These are phyloP conservation scores for Plebejus argus DNA, from an alignment of 2,888 invertebrate genomes.

Conservation along the genomic window DNA sequence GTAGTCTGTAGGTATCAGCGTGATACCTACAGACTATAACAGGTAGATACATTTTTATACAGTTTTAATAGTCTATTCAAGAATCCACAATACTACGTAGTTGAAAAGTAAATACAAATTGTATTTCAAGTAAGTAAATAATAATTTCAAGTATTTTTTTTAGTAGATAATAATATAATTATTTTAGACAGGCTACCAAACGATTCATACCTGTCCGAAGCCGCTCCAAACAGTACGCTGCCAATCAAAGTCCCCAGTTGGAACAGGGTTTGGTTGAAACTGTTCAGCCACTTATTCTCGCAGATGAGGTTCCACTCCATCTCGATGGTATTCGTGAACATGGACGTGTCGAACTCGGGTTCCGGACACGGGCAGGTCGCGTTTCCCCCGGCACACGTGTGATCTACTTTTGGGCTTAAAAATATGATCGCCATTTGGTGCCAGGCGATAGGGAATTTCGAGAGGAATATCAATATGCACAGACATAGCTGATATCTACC, in stretches of 20 bases:
- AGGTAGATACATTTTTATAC: no score
- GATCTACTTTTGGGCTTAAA: conserved; percentile 67
- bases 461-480: conserved; percentile 61
- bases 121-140: background rate
- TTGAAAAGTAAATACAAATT: background rate
- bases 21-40: no score
- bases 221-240: conserved; percentile 86
- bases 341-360: conserved; percentile 82
- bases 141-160: background rate
- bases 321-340: conserved; percentile 86
- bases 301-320: conserved; percentile 90
- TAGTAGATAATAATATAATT: no score
- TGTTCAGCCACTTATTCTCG: conserved; percentile 81
- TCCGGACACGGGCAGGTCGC: conserved; percentile 79
- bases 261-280: conserved; percentile 86
- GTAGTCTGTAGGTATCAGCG: no score
- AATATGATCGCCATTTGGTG: conserved; percentile 78
- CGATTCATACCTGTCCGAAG: conserved; percentile 84
- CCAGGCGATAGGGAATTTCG: conserved; percentile 74
- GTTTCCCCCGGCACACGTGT: conserved; percentile 51
- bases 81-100: background rate
- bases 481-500: conserved; percentile 76
- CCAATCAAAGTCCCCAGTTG: conserved; percentile 89
- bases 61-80: background rate
- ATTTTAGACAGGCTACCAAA: no score